Evolutionary conservation across 1,140 invertebrate species (phyloP).

Genomic region (Batillaria attramentaria): DNA sequence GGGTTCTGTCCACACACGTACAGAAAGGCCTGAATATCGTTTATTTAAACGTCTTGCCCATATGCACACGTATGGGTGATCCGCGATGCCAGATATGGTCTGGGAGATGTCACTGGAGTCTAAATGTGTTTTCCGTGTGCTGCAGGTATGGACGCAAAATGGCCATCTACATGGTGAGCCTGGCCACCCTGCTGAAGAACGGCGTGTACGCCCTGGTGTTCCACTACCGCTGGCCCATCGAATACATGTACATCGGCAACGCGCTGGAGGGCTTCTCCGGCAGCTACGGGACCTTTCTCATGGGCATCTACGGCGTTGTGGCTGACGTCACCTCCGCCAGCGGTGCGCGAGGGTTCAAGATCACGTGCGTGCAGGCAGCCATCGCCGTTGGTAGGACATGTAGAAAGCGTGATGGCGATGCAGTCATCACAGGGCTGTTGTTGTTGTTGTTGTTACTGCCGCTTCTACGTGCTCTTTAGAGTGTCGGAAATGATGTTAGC

Average conservation of each 20-base stretch:
- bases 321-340: constrained; percentile 7
- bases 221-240: background rate
- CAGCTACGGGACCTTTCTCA: constrained; percentile 8
- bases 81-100: no score
- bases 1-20: no score
- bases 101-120: no score
- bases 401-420: background rate
- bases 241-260: constrained; percentile 14
- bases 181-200: background rate
- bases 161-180: background rate
- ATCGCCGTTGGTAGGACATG: background rate
- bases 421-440: background rate
- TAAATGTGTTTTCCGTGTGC: no score
- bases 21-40: no score
- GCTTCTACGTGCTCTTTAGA: no score
- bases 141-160: constrained; percentile 6
- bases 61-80: no score
- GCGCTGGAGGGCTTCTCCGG: constrained; percentile 4
- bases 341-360: background rate
- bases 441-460: constrained; percentile 3
- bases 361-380: constrained; percentile 7
- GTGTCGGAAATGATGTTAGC: no score
- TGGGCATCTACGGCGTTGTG: background rate
- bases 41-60: no score
- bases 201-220: constrained; percentile 1